Percentiles rank a stretch among this genome's conserved stretches.
phyloP scores from a whole-genome alignment of 2,888 invertebrate genomes.

The Schrankia costaestrigalis region DNA sequence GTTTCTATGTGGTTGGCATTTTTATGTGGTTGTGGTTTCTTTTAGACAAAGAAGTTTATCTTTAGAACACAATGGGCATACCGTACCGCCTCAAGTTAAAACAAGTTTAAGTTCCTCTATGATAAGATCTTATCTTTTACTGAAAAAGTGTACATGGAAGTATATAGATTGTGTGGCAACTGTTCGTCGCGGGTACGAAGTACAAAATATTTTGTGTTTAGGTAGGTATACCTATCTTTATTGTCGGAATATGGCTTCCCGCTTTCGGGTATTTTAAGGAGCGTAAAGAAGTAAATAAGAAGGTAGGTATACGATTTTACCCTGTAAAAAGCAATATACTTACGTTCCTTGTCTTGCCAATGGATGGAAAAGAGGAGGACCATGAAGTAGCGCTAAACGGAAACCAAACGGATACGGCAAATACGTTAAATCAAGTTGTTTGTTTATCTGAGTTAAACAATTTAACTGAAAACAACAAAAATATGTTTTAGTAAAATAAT shows the following conservation, averaged over 20 bases:
- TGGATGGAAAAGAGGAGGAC: conserved; percentile 37
- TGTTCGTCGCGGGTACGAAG: too few relatives aligned
- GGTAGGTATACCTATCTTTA: too few relatives aligned
- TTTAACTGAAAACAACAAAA: conserved; percentile 40
- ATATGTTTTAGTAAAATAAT: not conserved
- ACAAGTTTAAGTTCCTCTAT: too few relatives aligned
- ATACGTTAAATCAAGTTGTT: conserved; percentile 46
- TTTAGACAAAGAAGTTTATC: too few relatives aligned
- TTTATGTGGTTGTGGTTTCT: too few relatives aligned
- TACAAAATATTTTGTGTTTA: too few relatives aligned
- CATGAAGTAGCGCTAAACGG: conserved; percentile 51
- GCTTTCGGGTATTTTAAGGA: not conserved
- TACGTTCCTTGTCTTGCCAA: conserved; percentile 50
- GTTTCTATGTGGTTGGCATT: too few relatives aligned
- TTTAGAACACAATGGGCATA: too few relatives aligned
- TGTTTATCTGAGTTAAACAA: conserved; percentile 49
- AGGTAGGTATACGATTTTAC: not conserved
- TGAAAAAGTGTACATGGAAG: too few relatives aligned
- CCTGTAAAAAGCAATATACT: conserved; percentile 21
- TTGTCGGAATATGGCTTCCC: not conserved
- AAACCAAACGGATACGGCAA: conserved; percentile 61
- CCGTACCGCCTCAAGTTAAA: too few relatives aligned
- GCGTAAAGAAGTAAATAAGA: not conserved
- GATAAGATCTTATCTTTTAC: too few relatives aligned
- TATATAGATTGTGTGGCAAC: too few relatives aligned